Conservation (phyloP, 2,888 invertebrate genomes). For the Brenthis daphne region DNA sequence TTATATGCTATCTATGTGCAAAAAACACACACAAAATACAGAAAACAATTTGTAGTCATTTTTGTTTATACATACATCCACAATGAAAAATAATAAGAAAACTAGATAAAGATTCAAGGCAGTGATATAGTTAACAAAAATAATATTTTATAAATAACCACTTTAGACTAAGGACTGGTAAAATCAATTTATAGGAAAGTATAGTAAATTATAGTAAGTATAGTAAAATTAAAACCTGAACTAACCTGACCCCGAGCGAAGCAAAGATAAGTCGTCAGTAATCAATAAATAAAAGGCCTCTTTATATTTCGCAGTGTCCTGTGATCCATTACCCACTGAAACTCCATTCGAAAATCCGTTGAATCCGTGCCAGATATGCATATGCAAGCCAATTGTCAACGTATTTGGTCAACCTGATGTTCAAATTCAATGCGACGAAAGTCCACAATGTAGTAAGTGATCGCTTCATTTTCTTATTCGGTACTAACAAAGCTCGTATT, state of each 20-base stretch:
- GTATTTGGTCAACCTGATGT: conserved; percentile 50
- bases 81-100: no score
- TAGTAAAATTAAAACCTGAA: no score
- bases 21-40: no score
- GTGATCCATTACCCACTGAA: conserved; percentile 60
- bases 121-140: no score
- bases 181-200: no score
- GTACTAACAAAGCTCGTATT: background rate
- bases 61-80: no score
- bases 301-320: conserved; percentile 45
- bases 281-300: background rate
- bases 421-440: conserved; percentile 58
- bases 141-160: background rate
- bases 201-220: no score
- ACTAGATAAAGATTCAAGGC: no score
- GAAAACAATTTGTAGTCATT: no score
- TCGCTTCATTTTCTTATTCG: conserved; percentile 6
- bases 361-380: conserved; percentile 67
- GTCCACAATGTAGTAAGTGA: conserved; percentile 58
- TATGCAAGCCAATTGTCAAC: conserved; percentile 50
- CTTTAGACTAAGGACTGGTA: no score
- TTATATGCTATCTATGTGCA: no score
- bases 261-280: no score
- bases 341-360: conserved; percentile 62
- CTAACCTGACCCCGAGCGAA: background rate